Evolutionary conservation across 2,113 vertebrate species (phyloP).

Genomic region (Piaya cayana): DNA sequence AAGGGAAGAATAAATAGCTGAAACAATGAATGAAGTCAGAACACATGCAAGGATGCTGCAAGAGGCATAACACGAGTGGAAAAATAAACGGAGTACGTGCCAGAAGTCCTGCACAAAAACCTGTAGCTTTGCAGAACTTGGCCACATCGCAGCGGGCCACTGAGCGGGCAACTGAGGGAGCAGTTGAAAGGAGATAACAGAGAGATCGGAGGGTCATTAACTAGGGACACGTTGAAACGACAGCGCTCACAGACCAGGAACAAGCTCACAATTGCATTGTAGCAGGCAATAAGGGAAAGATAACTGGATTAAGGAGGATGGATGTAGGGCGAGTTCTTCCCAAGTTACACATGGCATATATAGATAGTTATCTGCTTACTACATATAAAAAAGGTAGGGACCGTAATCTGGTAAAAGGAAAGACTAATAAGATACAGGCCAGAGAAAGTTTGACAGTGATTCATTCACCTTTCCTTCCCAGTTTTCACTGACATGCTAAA

Average conservation of each 20-base stretch:
- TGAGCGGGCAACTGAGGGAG: not conserved
- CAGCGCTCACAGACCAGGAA: not conserved
- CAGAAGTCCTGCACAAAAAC: not conserved
- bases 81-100: not conserved
- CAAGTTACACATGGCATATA: not conserved
- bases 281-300: not conserved
- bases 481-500: not conserved
- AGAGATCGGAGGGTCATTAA: constrained; percentile 8
- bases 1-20: not conserved
- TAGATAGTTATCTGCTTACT: not conserved
- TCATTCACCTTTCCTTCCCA: not conserved
- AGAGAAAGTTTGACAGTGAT: not conserved
- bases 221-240: not conserved
- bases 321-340: not conserved
- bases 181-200: not conserved
- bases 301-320: not conserved
- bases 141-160: rapidly evolving
- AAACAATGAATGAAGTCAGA: not conserved
- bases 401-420: not conserved
- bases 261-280: not conserved
- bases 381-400: not conserved
- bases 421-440: not conserved
- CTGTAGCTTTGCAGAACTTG: not conserved
- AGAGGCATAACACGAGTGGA: not conserved
- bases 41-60: not conserved